These are phyloP conservation scores for Fragum whitleyi DNA, from an alignment of 2,888 invertebrate genomes.

Conservation along the genomic window DNA sequence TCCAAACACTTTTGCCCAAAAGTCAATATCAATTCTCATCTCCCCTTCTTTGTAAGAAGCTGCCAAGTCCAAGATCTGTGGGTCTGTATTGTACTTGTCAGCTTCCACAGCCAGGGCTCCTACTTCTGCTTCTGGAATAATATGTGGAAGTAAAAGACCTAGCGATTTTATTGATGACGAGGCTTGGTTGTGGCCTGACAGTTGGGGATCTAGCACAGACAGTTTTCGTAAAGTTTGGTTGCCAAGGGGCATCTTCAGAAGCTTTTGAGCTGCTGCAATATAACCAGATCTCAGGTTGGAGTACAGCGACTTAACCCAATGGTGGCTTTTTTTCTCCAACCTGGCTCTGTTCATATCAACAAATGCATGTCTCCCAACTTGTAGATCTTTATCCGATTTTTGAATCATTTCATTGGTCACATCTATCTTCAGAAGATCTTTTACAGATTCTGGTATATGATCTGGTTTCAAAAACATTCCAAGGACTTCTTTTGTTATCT, in stretches of 20 bases:
- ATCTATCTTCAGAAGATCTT: slow-evolving; percentile 5
- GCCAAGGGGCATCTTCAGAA: slow-evolving; percentile 8
- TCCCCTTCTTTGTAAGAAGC: neutral
- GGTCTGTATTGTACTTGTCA: slow-evolving; percentile 3
- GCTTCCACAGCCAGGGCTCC: slow-evolving; percentile 18
- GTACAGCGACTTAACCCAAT: slow-evolving; percentile 9
- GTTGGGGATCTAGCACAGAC: slow-evolving; percentile 17
- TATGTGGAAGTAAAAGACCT: neutral
- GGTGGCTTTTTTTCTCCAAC: slow-evolving; percentile 10
- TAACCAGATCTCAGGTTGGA: slow-evolving; percentile 26
- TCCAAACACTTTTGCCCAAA: neutral
- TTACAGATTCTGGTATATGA: slow-evolving; percentile 1
- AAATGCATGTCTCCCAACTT: neutral
- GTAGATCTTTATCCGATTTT: neutral
- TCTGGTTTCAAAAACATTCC: slow-evolving; percentile 29
- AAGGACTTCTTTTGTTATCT: neutral
- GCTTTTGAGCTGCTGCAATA: slow-evolving; percentile 27
- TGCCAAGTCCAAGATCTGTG: neutral
- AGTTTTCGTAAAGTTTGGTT: slow-evolving; percentile 25
- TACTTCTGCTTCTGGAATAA: neutral
- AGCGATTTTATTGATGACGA: neutral
- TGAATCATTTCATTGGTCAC: neutral
- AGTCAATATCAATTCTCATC: slow-evolving; percentile 16
- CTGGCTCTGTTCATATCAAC: slow-evolving; percentile 22
- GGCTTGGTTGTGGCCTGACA: neutral